A percentile compares a stretch with the other conserved stretches of the same genome.
Conservation (phyloP, 2,113 vertebrate genomes). For the Neolamprologus longior region DNA sequence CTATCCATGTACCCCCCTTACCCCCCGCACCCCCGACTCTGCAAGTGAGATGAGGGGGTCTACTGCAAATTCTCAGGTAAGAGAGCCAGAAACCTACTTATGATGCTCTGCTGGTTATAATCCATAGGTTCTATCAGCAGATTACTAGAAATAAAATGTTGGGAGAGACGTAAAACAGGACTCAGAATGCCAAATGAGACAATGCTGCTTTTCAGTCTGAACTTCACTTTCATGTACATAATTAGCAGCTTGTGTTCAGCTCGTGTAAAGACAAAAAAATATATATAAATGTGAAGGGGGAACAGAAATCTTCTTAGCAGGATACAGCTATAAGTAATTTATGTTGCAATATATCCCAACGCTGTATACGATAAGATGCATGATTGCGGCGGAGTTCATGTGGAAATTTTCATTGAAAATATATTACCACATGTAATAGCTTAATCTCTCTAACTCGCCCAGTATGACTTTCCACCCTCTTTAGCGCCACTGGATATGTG, state of each 20-base stretch:
- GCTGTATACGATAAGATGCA: neutral
- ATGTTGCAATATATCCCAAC: neutral
- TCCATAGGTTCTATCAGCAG: conserved; percentile 72
- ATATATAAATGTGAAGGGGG: neutral
- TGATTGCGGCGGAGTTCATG: neutral
- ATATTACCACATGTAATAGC: neutral
- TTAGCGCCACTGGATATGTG: conserved; percentile 46
- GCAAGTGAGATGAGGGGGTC: conserved; percentile 39
- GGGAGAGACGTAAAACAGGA: conserved; percentile 58
- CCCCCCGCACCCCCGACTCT: neutral
- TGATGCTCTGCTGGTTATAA: conserved; percentile 60
- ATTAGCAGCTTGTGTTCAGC: conserved; percentile 40
- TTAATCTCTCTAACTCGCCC: neutral
- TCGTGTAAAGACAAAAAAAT: conserved; percentile 12
- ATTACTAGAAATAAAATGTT: conserved; percentile 69
- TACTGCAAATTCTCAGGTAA: conserved; percentile 65
- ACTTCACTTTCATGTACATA: conserved; percentile 28
- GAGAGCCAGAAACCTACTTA: conserved; percentile 68
- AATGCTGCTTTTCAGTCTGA: conserved; percentile 54
- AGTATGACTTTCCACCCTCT: conserved; percentile 51
- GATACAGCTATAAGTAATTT: conserved; percentile 14
- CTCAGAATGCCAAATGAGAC: conserved; percentile 62
- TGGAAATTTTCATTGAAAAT: neutral
- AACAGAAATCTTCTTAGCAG: conserved; percentile 8
- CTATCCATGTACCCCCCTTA: conserved; percentile 36